phyloP scores from a whole-genome alignment of 2,113 vertebrate genomes.

The Esox niger region DNA sequence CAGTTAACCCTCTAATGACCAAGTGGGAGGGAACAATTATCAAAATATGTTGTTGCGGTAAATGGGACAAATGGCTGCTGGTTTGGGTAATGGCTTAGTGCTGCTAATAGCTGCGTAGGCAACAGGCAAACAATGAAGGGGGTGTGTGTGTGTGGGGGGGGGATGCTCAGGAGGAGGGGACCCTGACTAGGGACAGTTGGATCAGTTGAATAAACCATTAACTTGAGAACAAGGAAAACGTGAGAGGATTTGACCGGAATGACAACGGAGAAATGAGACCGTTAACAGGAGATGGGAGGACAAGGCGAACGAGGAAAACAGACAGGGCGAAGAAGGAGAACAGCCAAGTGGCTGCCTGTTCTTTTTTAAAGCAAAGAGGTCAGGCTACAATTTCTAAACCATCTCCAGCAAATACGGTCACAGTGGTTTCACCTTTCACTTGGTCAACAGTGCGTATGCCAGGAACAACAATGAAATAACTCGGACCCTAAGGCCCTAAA shows the following conservation, averaged over 20 bases:
- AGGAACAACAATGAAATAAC: neutral
- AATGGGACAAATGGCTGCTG: slow-evolving; percentile 24
- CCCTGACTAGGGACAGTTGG: slow-evolving; percentile 12
- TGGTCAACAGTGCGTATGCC: neutral
- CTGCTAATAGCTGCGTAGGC: slow-evolving; percentile 30
- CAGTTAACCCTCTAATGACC: slow-evolving; percentile 54
- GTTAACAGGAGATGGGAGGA: slow-evolving; percentile 6
- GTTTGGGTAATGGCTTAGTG: slow-evolving; percentile 45
- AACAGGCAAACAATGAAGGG: slow-evolving; percentile 7
- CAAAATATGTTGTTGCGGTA: slow-evolving; percentile 32
- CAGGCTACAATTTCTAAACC: slow-evolving; percentile 16
- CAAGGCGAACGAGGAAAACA: too few relatives aligned
- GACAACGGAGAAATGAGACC: slow-evolving; percentile 11
- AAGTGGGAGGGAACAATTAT: slow-evolving; percentile 38
- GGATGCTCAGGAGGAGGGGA: slow-evolving; percentile 17
- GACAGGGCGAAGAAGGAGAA: too few relatives aligned
- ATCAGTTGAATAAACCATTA: slow-evolving; percentile 40
- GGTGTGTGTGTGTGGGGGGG: too few relatives aligned
- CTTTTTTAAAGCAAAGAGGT: neutral
- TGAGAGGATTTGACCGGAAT: slow-evolving; percentile 23
- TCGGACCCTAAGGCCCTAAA: neutral
- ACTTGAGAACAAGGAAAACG: slow-evolving; percentile 34
- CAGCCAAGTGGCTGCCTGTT: too few relatives aligned
- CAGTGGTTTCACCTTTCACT: neutral
- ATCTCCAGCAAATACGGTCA: slow-evolving; percentile 19